Base-by-base conservation (phyloP, 2,113 vertebrate genomes). In the Notothenia rossii region DNA sequence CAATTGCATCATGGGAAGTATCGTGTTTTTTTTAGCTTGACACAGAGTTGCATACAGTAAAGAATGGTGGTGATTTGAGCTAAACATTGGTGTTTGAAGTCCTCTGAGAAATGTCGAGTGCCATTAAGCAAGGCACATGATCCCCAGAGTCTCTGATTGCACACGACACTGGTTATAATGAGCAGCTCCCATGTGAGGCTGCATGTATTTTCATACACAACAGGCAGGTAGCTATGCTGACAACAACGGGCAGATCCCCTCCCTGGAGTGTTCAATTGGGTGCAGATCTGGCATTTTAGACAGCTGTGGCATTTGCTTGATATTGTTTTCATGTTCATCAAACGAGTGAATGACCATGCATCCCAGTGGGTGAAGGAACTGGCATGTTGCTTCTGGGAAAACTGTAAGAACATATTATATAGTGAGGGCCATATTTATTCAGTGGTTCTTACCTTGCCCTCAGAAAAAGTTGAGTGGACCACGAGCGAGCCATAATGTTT, bases 231-330 rank as follows among this genome's bases (percentile, higher is more conserved):
- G 56, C 54, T 49, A 45, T 29, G 60, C 43, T 40, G 58, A 72
- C 65, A 81, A 70, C 82, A 85, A 85, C 70, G 65, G 60, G 75
- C 68, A 65, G 68, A 86, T 60, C 62, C 50, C 22, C 29, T 58
- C 54, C 69, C 74, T 29, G 68, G 36, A 60, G 76, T 68, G 69
- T 79, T 88, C 76, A 72, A 55, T 51, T 65, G 71, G 54, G 53
- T 71, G 68, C 45, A 71, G 69, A 85, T 76, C 60, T 82, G 88
- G 75, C 86, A 86, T 82, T 83, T 82, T 67, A 46, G 88, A 89
- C 91, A 88, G 87, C 87, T 73, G 73, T 86, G 91, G 82, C 82
- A 88, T 91, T 90, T 88, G 72, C 85, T 84, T 84, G 71, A 82
- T 79, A 73, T 51, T 55, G 63, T 86, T 86, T 81, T 83, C 69